Conservation (phyloP, 2,113 vertebrate species). For the Gymnorhina tibicen region DNA sequence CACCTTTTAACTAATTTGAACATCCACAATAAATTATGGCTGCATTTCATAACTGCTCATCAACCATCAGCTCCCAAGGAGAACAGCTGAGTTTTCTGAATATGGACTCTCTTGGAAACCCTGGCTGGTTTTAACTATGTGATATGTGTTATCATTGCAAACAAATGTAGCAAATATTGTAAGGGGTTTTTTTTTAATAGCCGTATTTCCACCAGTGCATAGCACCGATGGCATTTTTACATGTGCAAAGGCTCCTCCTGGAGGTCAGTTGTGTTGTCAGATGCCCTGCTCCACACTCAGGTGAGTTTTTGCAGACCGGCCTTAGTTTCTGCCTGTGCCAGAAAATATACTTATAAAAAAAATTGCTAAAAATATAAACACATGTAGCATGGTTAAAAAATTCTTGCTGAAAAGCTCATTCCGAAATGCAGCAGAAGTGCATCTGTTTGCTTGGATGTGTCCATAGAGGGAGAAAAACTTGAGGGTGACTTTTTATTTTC, state of each 20-base stretch:
- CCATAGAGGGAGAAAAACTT: not conserved
- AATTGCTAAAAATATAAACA: not conserved
- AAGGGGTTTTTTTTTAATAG: not conserved
- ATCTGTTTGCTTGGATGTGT: not conserved
- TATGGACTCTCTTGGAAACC: not conserved
- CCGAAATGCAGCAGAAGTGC: fast-evolving
- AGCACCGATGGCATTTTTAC: not conserved
- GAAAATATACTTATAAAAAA: not conserved
- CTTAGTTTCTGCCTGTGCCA: not conserved
- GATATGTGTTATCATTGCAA: not conserved
- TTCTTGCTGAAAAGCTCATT: not conserved
- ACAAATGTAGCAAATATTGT: not conserved
- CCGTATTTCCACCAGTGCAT: not conserved
- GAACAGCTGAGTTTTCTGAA: not conserved
- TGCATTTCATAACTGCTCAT: slow-evolving; percentile 41
- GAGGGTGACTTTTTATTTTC: not conserved
- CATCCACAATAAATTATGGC: slow-evolving; percentile 38
- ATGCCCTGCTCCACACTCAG: not conserved
- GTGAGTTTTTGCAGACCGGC: not conserved
- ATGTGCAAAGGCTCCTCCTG: slow-evolving; percentile 59
- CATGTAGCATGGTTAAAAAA: not conserved
- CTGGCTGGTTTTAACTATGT: not conserved
- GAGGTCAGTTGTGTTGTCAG: slow-evolving; percentile 42
- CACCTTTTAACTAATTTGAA: slow-evolving; percentile 50
- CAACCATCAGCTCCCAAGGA: slow-evolving; percentile 31